These are phyloP conservation scores for Temnothorax ravouxi DNA, from an alignment of 2,888 invertebrate genomes.

Conservation along the genomic window DNA sequence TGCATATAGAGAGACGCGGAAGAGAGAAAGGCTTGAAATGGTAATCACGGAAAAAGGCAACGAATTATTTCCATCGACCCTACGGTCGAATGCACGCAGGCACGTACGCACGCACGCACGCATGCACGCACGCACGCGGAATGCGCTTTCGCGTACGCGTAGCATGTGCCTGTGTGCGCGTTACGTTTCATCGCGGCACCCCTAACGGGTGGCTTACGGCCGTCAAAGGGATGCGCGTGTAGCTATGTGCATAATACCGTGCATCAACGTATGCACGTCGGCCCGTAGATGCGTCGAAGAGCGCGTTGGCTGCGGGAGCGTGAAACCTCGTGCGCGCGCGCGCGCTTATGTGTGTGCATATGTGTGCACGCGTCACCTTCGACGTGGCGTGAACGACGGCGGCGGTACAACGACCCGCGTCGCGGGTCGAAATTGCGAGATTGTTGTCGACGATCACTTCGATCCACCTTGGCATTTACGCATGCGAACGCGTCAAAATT, in stretches of 20 bases:
- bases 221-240: slow-evolving; percentile 80
- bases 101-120: slow-evolving; percentile 47
- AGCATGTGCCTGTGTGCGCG: slow-evolving; percentile 64
- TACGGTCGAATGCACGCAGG: slow-evolving; percentile 70
- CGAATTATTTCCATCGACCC: slow-evolving; percentile 83
- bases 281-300: slow-evolving; percentile 54
- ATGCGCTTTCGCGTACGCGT: slow-evolving; percentile 56
- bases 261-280: slow-evolving; percentile 68
- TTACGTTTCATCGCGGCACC: slow-evolving; percentile 75
- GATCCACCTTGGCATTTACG: slow-evolving; percentile 59
- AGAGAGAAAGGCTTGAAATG: slow-evolving; percentile 70
- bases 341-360: background rate
- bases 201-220: slow-evolving; percentile 77
- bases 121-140: slow-evolving; percentile 21
- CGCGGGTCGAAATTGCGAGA: slow-evolving; percentile 77
- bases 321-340: slow-evolving; percentile 34
- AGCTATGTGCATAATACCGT: slow-evolving; percentile 77
- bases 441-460: slow-evolving; percentile 74
- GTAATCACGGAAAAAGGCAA: slow-evolving; percentile 80
- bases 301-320: slow-evolving; percentile 51
- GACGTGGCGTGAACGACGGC: slow-evolving; percentile 71
- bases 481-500: slow-evolving; percentile 33
- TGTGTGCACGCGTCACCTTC: slow-evolving; percentile 67
- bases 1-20: slow-evolving; percentile 30
- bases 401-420: slow-evolving; percentile 73